These are phyloP conservation scores for Drosophila malerkotliana DNA, from an alignment of 1,140 invertebrate species.

Conservation along the genomic window DNA sequence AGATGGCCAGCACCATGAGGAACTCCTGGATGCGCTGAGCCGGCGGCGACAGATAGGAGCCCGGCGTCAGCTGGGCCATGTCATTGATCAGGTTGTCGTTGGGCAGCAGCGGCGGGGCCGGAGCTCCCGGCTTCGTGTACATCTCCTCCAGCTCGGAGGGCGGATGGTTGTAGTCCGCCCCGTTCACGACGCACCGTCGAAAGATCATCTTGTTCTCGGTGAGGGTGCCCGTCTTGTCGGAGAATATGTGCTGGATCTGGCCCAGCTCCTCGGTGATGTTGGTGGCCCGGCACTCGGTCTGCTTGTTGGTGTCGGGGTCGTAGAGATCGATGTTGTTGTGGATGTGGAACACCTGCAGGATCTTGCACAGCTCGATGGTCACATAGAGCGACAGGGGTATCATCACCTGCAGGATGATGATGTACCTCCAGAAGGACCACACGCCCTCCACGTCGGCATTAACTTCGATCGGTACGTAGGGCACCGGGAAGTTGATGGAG, in stretches of 20 bases:
- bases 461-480: conserved; percentile 86
- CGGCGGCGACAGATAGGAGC: conserved; percentile 69
- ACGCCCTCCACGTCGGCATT: conserved; percentile 91
- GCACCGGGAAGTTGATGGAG: conserved; percentile 83
- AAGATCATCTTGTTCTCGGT: conserved; percentile 99
- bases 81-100: conserved; percentile 89
- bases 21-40: conserved; percentile 92
- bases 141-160: conserved; percentile 86
- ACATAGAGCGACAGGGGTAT: conserved; percentile 98
- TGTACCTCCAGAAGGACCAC: conserved; percentile 96
- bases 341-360: conserved; percentile 98
- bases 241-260: conserved; percentile 98
- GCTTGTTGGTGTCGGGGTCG: conserved; percentile 92
- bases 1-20: conserved; percentile 95
- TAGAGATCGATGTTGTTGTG: conserved; percentile 95
- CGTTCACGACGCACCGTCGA: conserved; percentile 93
- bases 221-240: conserved; percentile 98
- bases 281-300: conserved; percentile 96
- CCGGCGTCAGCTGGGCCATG: conserved; percentile 78
- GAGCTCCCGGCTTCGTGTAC: conserved; percentile 84
- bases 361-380: conserved; percentile 98
- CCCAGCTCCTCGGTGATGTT: conserved; percentile 99
- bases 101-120: conserved; percentile 86
- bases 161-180: conserved; percentile 94
- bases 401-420: conserved; percentile 98